These are phyloP conservation scores for Ptychoptera contaminata DNA, from an alignment of 2,888 invertebrate species.

Conservation along the genomic window DNA sequence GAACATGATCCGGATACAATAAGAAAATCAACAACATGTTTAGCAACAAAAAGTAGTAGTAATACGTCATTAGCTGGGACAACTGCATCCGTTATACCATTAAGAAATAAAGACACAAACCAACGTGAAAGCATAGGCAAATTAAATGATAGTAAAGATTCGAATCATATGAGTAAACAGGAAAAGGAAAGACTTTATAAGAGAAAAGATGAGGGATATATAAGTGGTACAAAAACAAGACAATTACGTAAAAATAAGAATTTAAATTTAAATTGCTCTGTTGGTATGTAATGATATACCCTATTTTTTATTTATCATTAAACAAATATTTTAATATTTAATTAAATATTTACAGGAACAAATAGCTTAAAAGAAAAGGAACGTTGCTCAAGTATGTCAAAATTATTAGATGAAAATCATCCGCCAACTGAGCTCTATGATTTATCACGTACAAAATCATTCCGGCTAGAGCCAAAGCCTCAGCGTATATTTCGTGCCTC, in stretches of 20 bases:
- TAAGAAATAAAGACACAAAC: conserved; percentile 9
- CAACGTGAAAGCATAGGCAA: conserved; percentile 28
- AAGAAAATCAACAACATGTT: conserved; percentile 29
- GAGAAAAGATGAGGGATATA: conserved; percentile 33
- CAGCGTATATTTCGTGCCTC: conserved; percentile 78
- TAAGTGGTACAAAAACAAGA: conserved; percentile 43
- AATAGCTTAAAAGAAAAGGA: conserved; percentile 50
- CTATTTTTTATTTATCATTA: neutral
- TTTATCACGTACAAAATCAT: conserved; percentile 74
- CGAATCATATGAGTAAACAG: conserved; percentile 20
- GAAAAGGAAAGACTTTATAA: conserved; percentile 28
- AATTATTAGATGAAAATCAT: conserved; percentile 56
- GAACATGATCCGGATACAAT: conserved; percentile 75
- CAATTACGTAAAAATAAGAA: conserved; percentile 41
- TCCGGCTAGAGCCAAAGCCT: conserved; percentile 43
- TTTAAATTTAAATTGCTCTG: conserved; percentile 19
- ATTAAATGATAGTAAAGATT: conserved; percentile 33
- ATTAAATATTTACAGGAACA: conserved; percentile 14
- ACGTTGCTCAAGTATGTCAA: conserved; percentile 72
- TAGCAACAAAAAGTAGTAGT: neutral
- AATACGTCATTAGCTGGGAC: neutral
- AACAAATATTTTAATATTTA: neutral
- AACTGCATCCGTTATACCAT: conserved; percentile 10
- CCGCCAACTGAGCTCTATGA: conserved; percentile 39
- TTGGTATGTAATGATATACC: neutral